phyloP scores from a whole-genome alignment of 2,113 vertebrate species.

The Gallinago media region DNA sequence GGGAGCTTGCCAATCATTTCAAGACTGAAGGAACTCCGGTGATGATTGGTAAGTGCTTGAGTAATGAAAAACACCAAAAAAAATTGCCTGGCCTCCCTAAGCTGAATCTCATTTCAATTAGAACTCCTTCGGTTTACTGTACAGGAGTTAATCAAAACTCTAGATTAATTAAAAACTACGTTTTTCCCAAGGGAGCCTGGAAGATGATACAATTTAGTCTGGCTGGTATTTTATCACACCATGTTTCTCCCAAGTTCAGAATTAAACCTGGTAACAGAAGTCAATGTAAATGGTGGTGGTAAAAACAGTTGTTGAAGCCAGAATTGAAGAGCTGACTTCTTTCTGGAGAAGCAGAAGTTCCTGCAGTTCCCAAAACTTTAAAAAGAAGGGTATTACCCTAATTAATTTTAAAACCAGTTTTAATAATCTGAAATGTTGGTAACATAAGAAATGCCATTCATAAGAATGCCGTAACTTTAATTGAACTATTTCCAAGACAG shows the following conservation, averaged over 20 bases:
- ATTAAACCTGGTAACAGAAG: not conserved
- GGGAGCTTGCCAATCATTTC: conserved; percentile 93
- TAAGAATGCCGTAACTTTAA: not conserved
- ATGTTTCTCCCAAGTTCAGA: not conserved
- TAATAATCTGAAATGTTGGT: not conserved
- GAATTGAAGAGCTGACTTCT: not conserved
- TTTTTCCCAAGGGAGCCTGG: not conserved
- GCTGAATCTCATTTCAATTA: not conserved
- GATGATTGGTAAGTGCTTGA: conserved; percentile 89
- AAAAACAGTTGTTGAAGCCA: not conserved
- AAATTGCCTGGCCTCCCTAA: not conserved
- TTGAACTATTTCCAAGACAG: not conserved
- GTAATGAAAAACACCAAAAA: not conserved
- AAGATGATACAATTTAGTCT: not conserved
- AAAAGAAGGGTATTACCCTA: not conserved
- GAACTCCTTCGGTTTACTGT: not conserved
- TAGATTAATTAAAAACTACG: not conserved
- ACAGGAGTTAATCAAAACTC: not conserved
- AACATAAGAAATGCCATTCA: not conserved
- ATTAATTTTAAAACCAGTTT: not conserved
- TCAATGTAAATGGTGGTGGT: not conserved
- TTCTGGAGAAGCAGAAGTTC: not conserved
- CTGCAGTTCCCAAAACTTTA: not conserved
- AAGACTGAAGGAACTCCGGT: conserved; percentile 90
- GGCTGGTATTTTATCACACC: not conserved